Conservation (phyloP, 2,113 vertebrate genomes). For the Eulemur rufifrons region DNA sequence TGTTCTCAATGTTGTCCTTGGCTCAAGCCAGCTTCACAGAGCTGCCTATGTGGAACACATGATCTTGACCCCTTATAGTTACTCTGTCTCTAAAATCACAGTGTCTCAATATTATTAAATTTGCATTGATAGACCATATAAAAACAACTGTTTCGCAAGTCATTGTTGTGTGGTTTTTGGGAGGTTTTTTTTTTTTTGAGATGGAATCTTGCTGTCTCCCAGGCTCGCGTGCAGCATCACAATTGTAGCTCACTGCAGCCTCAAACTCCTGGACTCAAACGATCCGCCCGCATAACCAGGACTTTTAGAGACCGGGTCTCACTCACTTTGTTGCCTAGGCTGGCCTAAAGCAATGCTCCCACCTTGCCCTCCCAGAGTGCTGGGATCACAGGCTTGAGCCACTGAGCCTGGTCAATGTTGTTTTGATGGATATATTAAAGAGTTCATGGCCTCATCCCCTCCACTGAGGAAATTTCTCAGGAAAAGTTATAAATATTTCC, state of each 20-base stretch:
- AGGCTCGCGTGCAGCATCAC: too few relatives aligned
- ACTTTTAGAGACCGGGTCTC: too few relatives aligned
- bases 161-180: not conserved
- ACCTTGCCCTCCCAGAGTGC: too few relatives aligned
- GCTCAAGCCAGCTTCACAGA: not conserved
- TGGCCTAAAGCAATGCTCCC: too few relatives aligned
- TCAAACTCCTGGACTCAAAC: too few relatives aligned
- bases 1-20: not conserved
- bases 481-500: not conserved
- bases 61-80: not conserved
- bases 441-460: not conserved
- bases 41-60: not conserved
- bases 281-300: too few relatives aligned
- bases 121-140: not conserved
- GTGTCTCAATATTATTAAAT: not conserved
- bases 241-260: too few relatives aligned
- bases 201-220: too few relatives aligned
- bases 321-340: too few relatives aligned
- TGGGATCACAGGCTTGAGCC: too few relatives aligned
- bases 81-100: not conserved
- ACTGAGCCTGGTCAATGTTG: too few relatives aligned
- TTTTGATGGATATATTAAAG: not conserved
- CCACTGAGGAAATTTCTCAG: not conserved
- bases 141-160: conserved; percentile 43
- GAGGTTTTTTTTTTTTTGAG: too few relatives aligned